phyloP scores from a whole-genome alignment of 1,140 invertebrate species.

The Drosophila pseudoobscura region DNA sequence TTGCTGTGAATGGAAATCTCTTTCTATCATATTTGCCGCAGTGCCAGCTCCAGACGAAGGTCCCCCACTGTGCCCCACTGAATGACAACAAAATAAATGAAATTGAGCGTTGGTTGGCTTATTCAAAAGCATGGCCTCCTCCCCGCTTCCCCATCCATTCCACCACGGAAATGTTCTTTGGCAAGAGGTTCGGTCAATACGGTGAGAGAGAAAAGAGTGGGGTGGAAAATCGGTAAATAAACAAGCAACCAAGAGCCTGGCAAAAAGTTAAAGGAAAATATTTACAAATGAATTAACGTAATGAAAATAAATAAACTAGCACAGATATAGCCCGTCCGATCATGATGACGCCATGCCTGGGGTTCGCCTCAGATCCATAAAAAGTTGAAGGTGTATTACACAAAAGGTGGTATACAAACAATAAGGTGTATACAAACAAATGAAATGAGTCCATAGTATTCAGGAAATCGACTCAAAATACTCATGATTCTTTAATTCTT shows the following conservation, averaged over 20 bases:
- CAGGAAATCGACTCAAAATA: too few relatives aligned
- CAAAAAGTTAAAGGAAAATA: conserved; percentile 73
- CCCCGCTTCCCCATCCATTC: conserved; percentile 7
- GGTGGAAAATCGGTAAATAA: conserved; percentile 68
- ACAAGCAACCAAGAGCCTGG: conserved; percentile 40
- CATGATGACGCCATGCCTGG: too few relatives aligned
- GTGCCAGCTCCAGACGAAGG: neutral
- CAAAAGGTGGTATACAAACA: too few relatives aligned
- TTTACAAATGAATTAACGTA: conserved; percentile 79
- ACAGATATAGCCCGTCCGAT: conserved; percentile 42
- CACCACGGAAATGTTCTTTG: conserved; percentile 8
- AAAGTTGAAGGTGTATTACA: too few relatives aligned
- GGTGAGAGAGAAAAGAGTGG: neutral
- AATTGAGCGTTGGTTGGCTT: conserved; percentile 57
- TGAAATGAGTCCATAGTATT: too few relatives aligned
- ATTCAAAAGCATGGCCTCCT: conserved; percentile 30
- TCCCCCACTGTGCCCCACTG: conserved; percentile 58
- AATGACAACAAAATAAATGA: conserved; percentile 71
- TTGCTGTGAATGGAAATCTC: conserved; percentile 22
- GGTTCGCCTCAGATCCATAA: too few relatives aligned
- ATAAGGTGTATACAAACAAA: too few relatives aligned
- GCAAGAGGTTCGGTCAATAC: neutral
- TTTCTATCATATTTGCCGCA: neutral
- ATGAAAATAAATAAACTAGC: conserved; percentile 77
- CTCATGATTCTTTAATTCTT: too few relatives aligned